Evolutionary conservation across 2,113 vertebrate genomes (phyloP).

Genomic region (Prinia subflava): DNA sequence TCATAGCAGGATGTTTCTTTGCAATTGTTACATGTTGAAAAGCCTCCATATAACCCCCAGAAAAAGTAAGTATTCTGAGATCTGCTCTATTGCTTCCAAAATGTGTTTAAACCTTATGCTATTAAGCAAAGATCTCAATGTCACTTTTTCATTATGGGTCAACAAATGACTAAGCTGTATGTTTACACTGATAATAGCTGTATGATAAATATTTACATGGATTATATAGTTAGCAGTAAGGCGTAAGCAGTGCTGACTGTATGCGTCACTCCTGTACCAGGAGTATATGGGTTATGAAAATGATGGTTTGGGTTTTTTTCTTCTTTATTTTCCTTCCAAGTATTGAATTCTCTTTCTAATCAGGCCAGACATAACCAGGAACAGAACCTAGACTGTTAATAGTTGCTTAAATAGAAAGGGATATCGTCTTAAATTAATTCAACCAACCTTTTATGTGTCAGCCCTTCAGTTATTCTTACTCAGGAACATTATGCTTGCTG

Average conservation of each 20-base stretch:
- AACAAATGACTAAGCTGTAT: conserved; percentile 22
- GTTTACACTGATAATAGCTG: conserved; percentile 47
- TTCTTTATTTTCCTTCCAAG: conserved; percentile 1
- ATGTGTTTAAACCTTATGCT: background rate
- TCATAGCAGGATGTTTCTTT: background rate
- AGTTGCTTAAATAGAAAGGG: background rate
- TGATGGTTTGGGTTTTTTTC: background rate
- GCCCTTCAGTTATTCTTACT: background rate
- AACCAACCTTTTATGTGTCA: background rate
- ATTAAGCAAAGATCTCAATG: conserved; percentile 27
- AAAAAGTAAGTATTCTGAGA: background rate
- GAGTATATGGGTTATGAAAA: background rate
- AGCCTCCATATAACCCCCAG: background rate
- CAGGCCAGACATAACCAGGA: background rate
- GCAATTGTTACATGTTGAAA: background rate
- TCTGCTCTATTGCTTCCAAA: background rate
- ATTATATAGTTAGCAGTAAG: conserved; percentile 46
- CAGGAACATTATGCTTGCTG: background rate
- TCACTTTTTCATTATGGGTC: conserved; percentile 28
- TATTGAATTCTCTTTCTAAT: background rate
- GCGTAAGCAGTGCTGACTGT: background rate
- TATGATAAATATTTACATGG: conserved; percentile 53
- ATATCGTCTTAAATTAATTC: background rate
- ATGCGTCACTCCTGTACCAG: conserved; percentile 21
- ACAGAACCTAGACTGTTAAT: background rate